Conservation (phyloP, 2,113 vertebrate species). For the Catharus fuscescens region DNA sequence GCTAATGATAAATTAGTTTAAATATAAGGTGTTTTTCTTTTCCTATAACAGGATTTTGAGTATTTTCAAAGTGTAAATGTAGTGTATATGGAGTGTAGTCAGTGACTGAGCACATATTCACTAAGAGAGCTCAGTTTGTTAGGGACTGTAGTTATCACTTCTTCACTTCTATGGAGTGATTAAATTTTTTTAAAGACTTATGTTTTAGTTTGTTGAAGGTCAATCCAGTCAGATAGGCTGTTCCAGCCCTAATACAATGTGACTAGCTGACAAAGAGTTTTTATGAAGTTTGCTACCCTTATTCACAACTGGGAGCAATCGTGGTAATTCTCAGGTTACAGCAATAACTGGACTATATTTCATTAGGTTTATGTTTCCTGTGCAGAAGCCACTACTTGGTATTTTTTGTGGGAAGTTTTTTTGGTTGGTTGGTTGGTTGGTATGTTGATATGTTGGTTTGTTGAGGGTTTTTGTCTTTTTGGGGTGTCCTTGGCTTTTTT, state of each 20-base stretch:
- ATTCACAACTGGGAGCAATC: not conserved
- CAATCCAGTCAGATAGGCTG: not conserved
- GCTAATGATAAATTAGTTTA: not conserved
- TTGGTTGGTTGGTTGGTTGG: too few species aligned
- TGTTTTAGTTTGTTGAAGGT: not conserved
- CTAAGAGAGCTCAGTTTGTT: not conserved
- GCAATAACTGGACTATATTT: not conserved
- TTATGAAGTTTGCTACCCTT: not conserved
- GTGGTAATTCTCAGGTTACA: not conserved
- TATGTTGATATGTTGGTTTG: too few species aligned
- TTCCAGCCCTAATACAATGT: not conserved
- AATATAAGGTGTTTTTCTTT: not conserved
- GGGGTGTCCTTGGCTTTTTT: rapidly evolving
- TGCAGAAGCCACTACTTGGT: not conserved
- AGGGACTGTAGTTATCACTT: not conserved
- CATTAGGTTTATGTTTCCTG: not conserved
- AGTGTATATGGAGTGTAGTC: not conserved
- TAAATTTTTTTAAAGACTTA: not conserved
- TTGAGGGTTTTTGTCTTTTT: not conserved
- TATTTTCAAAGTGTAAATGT: not conserved
- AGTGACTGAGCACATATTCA: not conserved
- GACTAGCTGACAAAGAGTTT: not conserved
- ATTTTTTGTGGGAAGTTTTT: not conserved
- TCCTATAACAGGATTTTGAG: not conserved
- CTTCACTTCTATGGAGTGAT: not conserved